These are phyloP conservation scores for Scophthalmus maximus DNA, from an alignment of 2,113 vertebrate species.

Conservation along the genomic window DNA sequence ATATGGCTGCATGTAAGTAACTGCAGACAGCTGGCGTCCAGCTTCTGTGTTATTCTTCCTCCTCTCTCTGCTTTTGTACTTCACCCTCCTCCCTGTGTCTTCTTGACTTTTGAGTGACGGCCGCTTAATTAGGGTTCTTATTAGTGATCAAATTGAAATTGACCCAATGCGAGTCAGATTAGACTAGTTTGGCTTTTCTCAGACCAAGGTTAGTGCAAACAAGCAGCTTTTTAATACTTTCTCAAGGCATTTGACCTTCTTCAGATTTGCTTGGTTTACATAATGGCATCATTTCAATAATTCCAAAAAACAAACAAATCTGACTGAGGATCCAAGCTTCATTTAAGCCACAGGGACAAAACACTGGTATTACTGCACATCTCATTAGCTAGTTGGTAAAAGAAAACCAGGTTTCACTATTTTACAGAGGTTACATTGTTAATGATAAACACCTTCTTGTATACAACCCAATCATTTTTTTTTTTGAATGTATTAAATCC, in stretches of 20 bases:
- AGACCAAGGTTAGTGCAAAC: constrained; percentile 24
- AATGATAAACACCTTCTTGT: no score
- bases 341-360: no score
- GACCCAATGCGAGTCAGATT: constrained; percentile 7
- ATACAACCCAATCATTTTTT: no score
- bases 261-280: no score
- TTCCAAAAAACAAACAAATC: no score
- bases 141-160: constrained; percentile 25
- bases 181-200: constrained; percentile 1
- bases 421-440: no score
- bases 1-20: constrained; percentile 99
- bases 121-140: constrained; percentile 24
- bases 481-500: no score
- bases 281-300: no score
- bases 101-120: constrained; percentile 36
- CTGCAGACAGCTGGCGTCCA: constrained; percentile 85
- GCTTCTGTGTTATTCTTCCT: constrained; percentile 54
- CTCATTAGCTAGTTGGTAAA: no score
- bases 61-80: constrained; percentile 40
- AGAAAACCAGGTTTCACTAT: no score
- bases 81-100: constrained; percentile 25
- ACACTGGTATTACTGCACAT: neutral
- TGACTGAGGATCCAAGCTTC: no score
- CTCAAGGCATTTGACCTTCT: no score
- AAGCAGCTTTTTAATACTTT: constrained; percentile 14